A percentile compares a stretch with the other conserved stretches of the same genome.
Conservation (phyloP, 2,888 invertebrate species). For the Melanophora roralis region DNA sequence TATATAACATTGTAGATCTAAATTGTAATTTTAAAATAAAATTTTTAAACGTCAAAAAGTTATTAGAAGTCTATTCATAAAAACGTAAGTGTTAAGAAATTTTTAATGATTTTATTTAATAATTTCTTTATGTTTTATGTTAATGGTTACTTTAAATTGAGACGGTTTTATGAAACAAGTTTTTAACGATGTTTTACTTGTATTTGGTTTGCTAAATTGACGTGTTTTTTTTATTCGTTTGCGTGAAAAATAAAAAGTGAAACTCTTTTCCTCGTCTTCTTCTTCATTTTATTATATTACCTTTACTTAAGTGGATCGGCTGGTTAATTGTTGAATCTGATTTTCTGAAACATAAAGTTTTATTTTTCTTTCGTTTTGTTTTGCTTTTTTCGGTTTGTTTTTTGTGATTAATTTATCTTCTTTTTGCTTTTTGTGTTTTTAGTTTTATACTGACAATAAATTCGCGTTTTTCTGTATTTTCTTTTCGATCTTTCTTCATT, state of each 20-base stretch:
- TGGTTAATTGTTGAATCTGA: conserved; percentile 24
- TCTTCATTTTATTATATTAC: neutral
- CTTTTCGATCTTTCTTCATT: neutral
- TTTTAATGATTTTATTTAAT: conserved; percentile 17
- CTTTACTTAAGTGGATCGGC: conserved; percentile 16
- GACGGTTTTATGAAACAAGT: conserved; percentile 2
- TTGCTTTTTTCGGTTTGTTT: neutral
- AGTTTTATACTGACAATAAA: conserved; percentile 6
- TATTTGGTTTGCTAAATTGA: conserved; percentile 25
- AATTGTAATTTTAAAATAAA: neutral
- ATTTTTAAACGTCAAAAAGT: neutral
- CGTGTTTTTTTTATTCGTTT: conserved; percentile 33
- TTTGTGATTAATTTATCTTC: conserved; percentile 33
- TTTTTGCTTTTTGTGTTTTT: conserved; percentile 26
- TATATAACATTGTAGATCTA: too few relatives aligned
- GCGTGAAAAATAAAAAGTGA: conserved; percentile 48
- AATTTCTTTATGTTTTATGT: neutral
- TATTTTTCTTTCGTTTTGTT: neutral
- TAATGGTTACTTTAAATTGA: neutral
- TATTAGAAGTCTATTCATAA: too few relatives aligned
- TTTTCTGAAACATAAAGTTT: conserved; percentile 38
- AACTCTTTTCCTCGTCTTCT: conserved; percentile 28
- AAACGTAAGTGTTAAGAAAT: neutral
- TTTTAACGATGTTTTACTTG: conserved; percentile 10
- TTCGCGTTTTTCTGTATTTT: conserved; percentile 38